Evolutionary conservation across 2,113 vertebrate genomes (phyloP), one percentile per base, ranked within the genome.

Genomic region (Bombycilla garrulus): DNA sequence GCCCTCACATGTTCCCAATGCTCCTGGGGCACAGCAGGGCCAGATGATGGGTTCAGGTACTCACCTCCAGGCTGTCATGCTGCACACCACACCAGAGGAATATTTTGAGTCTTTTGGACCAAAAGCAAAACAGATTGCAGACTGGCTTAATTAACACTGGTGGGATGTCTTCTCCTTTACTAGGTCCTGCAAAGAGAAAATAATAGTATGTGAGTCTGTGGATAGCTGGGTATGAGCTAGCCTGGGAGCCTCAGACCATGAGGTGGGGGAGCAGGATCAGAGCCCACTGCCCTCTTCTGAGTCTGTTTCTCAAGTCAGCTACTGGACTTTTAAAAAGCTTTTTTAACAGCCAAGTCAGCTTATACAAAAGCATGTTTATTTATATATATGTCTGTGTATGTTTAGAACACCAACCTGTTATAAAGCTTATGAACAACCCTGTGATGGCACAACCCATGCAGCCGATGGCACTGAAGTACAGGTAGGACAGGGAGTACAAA

Each of bases 401-500:
- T 10, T 15, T 10, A 6, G 26, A 54, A 10, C 73, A 97, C 98
- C 45, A 56, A 98, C 98, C 98, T 98, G 98, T 99, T 80, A 98
- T 0, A 65, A 97, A 97, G 95, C 98, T 99, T 85, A 99, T 98
- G 81, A 98, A 18, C 13, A 98, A 28, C 12, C 98, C 98, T 12
- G 82, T 47, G 44, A 92, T 61, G 44, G 97, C 57, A 36, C 98
- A 97, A 26, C 90, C 97, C 15, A 98, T 58, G 60, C 98, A 99
- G 86, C 99, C 98, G 6, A 98, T 96, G 22, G 98, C 94, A 73
- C 98, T 98, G 81, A 98, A 98, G 97, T 99, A 98, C 65, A 98
- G 97, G 96, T 99, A 99, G 82, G 98, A 99, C 64, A 98, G 71
- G 2, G 97, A 98, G 88, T 99, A 99, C 98, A 98, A 99, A 67